Percentiles rank a stretch among this genome's conserved stretches.
These are phyloP conservation scores for Galeopterus variegatus DNA, from an alignment of 2,113 vertebrate genomes.

Conservation along the genomic window DNA sequence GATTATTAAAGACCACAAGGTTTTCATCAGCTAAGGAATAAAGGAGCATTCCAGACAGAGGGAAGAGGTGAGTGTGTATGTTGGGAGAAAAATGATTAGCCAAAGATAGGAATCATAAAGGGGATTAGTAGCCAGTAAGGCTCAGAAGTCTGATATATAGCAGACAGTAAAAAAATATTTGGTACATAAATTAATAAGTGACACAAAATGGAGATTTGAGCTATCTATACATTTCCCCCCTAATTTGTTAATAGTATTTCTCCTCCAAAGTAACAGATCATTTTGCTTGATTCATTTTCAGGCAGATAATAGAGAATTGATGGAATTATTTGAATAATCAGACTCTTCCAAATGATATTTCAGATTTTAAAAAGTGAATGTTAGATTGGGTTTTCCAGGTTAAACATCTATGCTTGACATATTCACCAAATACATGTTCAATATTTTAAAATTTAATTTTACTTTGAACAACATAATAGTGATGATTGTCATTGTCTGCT, in stretches of 20 bases:
- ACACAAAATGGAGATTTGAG: neutral
- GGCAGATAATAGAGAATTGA: neutral
- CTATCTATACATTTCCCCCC: neutral
- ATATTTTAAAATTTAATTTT: slow-evolving; percentile 38
- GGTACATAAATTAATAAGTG: neutral
- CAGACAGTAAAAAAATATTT: neutral
- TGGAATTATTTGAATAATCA: slow-evolving; percentile 41
- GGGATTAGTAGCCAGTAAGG: neutral
- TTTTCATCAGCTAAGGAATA: slow-evolving; percentile 22
- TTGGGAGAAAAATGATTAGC: neutral
- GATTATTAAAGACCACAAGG: neutral
- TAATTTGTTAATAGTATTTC: neutral
- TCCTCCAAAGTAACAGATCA: neutral
- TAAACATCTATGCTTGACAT: neutral
- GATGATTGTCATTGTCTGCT: neutral
- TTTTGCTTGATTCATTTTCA: slow-evolving; percentile 6
- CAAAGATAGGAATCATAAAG: neutral
- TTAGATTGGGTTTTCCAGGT: slow-evolving; percentile 1
- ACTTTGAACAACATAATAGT: neutral
- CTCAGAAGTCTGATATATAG: neutral
- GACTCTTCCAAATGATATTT: neutral
- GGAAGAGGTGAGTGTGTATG: neutral
- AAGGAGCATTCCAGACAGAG: neutral
- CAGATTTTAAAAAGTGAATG: neutral
- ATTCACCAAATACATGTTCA: neutral